phyloP scores from a whole-genome alignment of 2,797 vertebrate species.

The Darevskia nairensis region DNA sequence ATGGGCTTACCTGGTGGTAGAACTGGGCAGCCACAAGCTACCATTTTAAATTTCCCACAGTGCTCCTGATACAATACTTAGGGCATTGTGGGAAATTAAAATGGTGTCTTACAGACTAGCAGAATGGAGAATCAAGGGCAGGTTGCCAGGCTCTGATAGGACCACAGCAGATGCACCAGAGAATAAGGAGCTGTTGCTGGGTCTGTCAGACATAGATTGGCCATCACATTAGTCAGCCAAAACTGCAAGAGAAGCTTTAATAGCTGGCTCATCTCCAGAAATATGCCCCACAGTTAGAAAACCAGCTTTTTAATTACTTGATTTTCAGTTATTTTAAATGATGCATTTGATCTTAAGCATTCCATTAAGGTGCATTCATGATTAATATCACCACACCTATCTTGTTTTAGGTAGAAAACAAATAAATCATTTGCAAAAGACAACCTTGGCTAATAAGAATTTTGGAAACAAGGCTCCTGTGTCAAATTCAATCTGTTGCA shows the following conservation, averaged over 20 bases:
- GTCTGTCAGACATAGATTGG: not conserved
- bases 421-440: constrained; percentile 40
- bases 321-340: constrained; percentile 48
- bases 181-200: not conserved
- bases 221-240: not conserved
- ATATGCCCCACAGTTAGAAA: not conserved
- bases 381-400: constrained; percentile 32
- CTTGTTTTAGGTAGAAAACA: constrained; percentile 39
- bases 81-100: not conserved
- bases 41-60: not conserved
- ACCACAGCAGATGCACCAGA: not conserved
- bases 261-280: constrained; percentile 3
- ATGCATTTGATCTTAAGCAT: constrained; percentile 45
- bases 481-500: constrained; percentile 34
- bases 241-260: constrained; percentile 16
- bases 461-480: constrained; percentile 14
- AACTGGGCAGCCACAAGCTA: not conserved
- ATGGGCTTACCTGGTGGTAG: not conserved
- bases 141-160: not conserved
- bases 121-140: not conserved
- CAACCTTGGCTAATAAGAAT: constrained; percentile 22
- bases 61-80: no score
- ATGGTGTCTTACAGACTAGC: not conserved
- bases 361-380: constrained; percentile 28
- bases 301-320: constrained; percentile 35